Conservation (phyloP, 1,140 invertebrate genomes). For the Forficula auricularia region DNA sequence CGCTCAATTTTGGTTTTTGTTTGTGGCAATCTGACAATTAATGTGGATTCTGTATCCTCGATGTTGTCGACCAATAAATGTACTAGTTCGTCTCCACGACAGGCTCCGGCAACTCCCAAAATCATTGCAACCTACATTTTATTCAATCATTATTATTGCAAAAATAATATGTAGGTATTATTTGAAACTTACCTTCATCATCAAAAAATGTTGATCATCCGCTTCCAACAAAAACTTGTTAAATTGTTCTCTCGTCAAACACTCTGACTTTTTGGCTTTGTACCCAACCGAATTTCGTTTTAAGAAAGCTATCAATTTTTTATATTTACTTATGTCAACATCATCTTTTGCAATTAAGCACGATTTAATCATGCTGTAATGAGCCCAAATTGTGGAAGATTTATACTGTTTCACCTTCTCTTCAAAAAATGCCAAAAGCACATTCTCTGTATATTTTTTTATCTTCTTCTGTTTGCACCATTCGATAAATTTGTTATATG, state of each 20-base stretch:
- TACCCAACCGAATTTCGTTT: constrained; percentile 9
- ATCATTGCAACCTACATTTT: constrained; percentile 8
- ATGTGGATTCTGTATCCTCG: background rate
- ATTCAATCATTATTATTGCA: constrained; percentile 9
- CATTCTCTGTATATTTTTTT: too few species aligned
- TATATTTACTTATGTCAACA: constrained; percentile 6
- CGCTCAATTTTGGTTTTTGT: constrained; percentile 5
- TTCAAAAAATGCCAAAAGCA: too few species aligned
- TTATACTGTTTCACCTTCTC: too few species aligned
- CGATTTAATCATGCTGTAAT: too few species aligned
- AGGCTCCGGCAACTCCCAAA: constrained; percentile 4
- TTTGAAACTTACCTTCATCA: constrained; percentile 9
- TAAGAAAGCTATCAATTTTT: constrained; percentile 7
- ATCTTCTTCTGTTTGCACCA: too few species aligned
- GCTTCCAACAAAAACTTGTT: constrained; percentile 11
- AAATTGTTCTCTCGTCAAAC: constrained; percentile 6
- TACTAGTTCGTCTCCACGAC: constrained; percentile 1
- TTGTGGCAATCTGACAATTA: constrained; percentile 2
- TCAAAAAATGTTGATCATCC: constrained; percentile 10
- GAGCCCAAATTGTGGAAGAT: too few species aligned
- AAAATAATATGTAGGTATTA: background rate
- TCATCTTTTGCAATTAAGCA: too few species aligned
- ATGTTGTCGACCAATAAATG: constrained; percentile 3
- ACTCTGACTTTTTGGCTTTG: constrained; percentile 10
- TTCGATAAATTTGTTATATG: too few species aligned